A percentile compares a stretch with the other conserved stretches of the same genome.
Evolutionary conservation across 1,140 invertebrate species (phyloP).

Genomic region (Ceratina australensis): DNA sequence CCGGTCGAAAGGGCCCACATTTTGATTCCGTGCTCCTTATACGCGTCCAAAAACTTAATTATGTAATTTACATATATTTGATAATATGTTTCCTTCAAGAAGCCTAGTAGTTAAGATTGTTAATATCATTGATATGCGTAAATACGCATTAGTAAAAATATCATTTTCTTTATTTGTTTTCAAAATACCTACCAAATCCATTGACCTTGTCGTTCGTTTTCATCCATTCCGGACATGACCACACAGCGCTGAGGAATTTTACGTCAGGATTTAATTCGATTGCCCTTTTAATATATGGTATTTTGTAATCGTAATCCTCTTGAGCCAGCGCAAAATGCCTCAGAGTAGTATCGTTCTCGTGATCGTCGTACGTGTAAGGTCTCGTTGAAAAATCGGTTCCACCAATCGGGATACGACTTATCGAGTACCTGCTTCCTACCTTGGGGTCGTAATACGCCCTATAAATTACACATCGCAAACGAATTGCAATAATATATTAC

Average conservation of each 20-base stretch:
- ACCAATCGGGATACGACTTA: slow-evolving; percentile 84
- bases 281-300: slow-evolving; percentile 71
- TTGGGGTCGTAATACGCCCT: slow-evolving; percentile 74
- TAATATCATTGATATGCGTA: too few species aligned
- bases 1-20: slow-evolving; percentile 85
- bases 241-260: slow-evolving; percentile 85
- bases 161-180: not conserved
- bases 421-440: slow-evolving; percentile 82
- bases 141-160: too few species aligned
- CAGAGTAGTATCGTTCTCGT: slow-evolving; percentile 64
- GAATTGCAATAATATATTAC: too few species aligned
- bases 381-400: slow-evolving; percentile 87
- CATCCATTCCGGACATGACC: slow-evolving; percentile 96
- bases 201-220: slow-evolving; percentile 86
- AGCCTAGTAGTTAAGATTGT: slow-evolving; percentile 63
- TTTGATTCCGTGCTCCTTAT: slow-evolving; percentile 77
- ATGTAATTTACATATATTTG: slow-evolving; percentile 91
- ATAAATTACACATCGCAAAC: slow-evolving; percentile 5
- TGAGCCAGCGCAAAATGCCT: slow-evolving; percentile 69
- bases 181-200: slow-evolving; percentile 13
- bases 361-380: slow-evolving; percentile 86
- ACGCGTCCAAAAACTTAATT: slow-evolving; percentile 83
- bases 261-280: slow-evolving; percentile 60
- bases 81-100: slow-evolving; percentile 86
- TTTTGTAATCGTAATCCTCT: slow-evolving; percentile 78